phyloP scores from a whole-genome alignment of 35 echinoderm and acorn worm genomes.

The Amphiura filiformis region DNA sequence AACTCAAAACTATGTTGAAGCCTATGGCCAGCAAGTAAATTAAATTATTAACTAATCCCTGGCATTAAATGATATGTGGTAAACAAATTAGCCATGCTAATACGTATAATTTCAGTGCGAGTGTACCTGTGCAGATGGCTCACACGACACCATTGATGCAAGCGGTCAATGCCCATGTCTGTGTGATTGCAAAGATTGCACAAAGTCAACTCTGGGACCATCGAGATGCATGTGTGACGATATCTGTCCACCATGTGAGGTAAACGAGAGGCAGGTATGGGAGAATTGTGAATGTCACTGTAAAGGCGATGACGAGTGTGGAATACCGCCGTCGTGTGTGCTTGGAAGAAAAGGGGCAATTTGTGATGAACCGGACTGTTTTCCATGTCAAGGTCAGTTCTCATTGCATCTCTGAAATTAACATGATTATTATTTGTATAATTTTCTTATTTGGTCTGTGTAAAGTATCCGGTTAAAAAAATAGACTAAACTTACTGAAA shows the following conservation, averaged over 20 bases:
- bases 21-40: no score
- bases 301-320: background rate
- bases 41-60: no score
- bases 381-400: constrained; percentile 1
- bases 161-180: constrained; percentile 3
- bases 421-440: no score
- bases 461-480: no score
- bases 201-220: background rate
- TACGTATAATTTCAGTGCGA: constrained; percentile 2
- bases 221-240: constrained; percentile 3
- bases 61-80: no score
- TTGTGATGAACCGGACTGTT: constrained; percentile 27
- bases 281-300: constrained; percentile 18
- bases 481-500: no score
- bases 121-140: constrained; percentile 13
- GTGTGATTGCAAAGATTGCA: background rate
- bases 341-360: background rate
- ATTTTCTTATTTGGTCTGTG: no score
- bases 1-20: no score
- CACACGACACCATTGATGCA: background rate
- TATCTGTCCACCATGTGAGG: constrained; percentile 28
- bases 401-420: background rate
- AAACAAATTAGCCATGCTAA: no score
- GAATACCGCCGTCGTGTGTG: constrained; percentile 7
- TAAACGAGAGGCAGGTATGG: background rate